phyloP scores from a whole-genome alignment of 2,113 vertebrate genomes.

The Hippocampus zosterae region DNA sequence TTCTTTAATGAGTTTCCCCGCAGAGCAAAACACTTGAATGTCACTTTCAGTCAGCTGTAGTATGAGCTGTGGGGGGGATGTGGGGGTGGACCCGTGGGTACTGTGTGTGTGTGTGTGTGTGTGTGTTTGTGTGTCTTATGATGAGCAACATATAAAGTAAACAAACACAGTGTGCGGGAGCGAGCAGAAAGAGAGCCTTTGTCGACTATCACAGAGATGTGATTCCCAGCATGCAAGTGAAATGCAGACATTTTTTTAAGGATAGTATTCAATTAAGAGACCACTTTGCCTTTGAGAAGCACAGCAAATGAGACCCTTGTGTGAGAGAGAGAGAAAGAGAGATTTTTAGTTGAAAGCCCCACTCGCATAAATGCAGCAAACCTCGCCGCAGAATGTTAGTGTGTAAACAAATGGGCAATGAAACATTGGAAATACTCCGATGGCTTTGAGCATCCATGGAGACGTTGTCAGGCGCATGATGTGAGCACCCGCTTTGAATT shows the following conservation, averaged over 20 bases:
- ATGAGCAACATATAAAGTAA: conserved; percentile 29
- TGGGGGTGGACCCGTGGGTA: conserved; percentile 25
- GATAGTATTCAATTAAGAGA: conserved; percentile 52
- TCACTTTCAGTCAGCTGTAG: conserved; percentile 61
- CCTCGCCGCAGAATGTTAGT: conserved; percentile 33
- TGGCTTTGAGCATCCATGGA: not conserved
- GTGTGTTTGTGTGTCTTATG: not conserved
- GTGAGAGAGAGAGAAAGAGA: conserved; percentile 9
- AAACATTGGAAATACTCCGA: conserved; percentile 20
- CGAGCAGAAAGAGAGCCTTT: conserved; percentile 25
- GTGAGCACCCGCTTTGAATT: not conserved
- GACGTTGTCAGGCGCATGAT: not conserved
- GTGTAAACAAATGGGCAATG: conserved; percentile 31
- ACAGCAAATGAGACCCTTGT: not conserved
- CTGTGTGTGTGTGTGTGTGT: not conserved
- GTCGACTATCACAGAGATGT: conserved; percentile 11
- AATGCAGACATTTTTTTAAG: conserved; percentile 36
- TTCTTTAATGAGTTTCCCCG: conserved; percentile 68
- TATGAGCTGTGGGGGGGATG: conserved; percentile 39
- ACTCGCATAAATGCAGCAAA: conserved; percentile 21
- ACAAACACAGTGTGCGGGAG: conserved; percentile 29
- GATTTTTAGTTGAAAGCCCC: conserved; percentile 38
- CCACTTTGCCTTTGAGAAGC: conserved; percentile 4
- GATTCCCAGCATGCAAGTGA: conserved; percentile 44
- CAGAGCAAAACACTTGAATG: conserved; percentile 60